Base-by-base conservation (phyloP, 2,888 invertebrate genomes). In the Sphinx pinastri region DNA sequence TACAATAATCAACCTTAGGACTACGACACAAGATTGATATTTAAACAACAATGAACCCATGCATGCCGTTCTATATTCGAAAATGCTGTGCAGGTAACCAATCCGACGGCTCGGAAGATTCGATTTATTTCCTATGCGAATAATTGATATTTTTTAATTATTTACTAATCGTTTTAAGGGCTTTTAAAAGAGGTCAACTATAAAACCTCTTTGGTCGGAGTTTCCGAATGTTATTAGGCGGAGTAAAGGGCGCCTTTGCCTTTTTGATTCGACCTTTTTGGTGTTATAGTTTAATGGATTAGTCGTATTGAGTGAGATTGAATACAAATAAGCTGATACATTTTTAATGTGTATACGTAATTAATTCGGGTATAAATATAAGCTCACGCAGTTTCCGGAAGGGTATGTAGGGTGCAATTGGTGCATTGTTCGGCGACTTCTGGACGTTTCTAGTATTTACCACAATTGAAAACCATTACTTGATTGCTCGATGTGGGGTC, bases 71-170 rank as follows among this genome's bases (percentile, higher is more conserved):
- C 68, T 73, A 58, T 49, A 51, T 16, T 68, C 79, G 66, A 73
- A 86, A 88, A 88, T 86, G 85, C 79, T 85, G 81, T 59, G 74
- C 82, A 86, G 84, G 87, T 87, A 84, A 84, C 81, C 80, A 79
- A 79, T 84, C 74, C 79, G 74, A 75, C 68, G 72, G 74, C 76
- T 73, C 59, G 76, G 74, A 72, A 77, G 76, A 78, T 81, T 80
- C 82, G 80, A 81, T 82, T 80, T 79, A 80, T 78, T 73, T 78
- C 76, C 72, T 74, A 77, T 76, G 75, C 74, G 74, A 71, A 83
- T 84, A 79, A 84, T 85, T 82, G 73, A 73, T 71, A 74, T 78
- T 79, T 60, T 82, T 83, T 77, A 83, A 81, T 87, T 81, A 81
- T 83, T 81, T 78, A 83, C 79, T 77, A 75, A 76, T 75, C 73